Evolutionary conservation across 1,140 invertebrate genomes (phyloP).

Genomic region (Amyelois transitella): DNA sequence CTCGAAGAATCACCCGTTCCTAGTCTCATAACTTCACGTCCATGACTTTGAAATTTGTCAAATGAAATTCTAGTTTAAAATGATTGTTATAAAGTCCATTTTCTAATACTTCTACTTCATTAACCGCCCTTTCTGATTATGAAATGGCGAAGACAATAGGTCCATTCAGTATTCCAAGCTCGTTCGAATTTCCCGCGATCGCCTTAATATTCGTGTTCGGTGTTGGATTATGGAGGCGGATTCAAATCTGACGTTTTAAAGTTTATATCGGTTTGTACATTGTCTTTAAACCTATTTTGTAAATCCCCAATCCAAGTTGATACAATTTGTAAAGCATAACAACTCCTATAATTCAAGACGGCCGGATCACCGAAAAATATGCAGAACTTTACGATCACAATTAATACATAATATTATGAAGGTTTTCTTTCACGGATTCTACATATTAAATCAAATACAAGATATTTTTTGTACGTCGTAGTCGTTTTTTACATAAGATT

Average conservation of each 20-base stretch:
- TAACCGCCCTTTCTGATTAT: constrained; percentile 3
- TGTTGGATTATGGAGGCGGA: constrained; percentile 26
- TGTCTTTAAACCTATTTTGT: background rate
- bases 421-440: no score
- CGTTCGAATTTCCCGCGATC: constrained; percentile 45
- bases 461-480: no score
- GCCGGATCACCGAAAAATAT: no score
- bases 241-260: constrained; percentile 3
- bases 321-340: no score
- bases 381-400: no score
- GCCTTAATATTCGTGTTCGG: constrained; percentile 45
- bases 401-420: no score
- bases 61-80: constrained; percentile 14
- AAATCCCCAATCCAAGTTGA: no score
- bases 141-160: constrained; percentile 29
- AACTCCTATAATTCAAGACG: no score
- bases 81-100: constrained; percentile 9
- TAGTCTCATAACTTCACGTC: constrained; percentile 22
- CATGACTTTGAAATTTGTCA: background rate
- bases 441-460: no score
- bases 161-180: constrained; percentile 37
- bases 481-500: no score
- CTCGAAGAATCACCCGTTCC: constrained; percentile 9
- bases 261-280: background rate
- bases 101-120: constrained; percentile 5